A percentile compares a stretch with the other conserved stretches of the same genome.
Evolutionary conservation across 2,797 vertebrate species (phyloP).

Genomic region (Nyctalus aviator): DNA sequence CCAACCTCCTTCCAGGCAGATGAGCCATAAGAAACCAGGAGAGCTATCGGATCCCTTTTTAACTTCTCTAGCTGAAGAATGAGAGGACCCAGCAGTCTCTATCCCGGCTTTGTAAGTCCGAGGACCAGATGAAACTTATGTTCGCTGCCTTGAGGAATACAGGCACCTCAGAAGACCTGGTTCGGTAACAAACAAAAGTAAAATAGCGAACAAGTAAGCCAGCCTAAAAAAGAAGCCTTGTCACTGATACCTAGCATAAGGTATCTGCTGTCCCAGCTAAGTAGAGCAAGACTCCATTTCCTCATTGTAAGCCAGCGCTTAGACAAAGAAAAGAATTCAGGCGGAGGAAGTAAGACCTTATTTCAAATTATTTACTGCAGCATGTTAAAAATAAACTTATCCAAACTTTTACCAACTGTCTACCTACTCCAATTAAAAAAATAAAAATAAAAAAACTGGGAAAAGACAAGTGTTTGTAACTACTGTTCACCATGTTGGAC

Average conservation of each 20-base stretch:
- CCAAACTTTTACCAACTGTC: background rate
- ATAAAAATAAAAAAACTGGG: background rate
- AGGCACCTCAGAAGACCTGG: slow-evolving; percentile 33
- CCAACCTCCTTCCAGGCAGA: slow-evolving; percentile 53
- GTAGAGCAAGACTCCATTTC: slow-evolving; percentile 68
- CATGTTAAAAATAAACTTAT: slow-evolving; percentile 36
- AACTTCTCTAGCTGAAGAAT: slow-evolving; percentile 54
- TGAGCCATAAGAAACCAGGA: slow-evolving; percentile 62
- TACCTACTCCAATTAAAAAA: background rate
- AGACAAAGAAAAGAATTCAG: slow-evolving; percentile 36
- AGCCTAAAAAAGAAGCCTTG: slow-evolving; percentile 52
- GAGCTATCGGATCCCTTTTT: slow-evolving; percentile 47
- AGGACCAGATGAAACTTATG: slow-evolving; percentile 30
- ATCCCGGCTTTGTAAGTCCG: slow-evolving; percentile 60
- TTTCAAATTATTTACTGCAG: slow-evolving; percentile 8
- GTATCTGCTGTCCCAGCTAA: slow-evolving; percentile 68
- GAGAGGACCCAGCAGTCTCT: background rate
- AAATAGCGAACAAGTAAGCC: slow-evolving; percentile 56
- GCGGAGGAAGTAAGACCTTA: background rate
- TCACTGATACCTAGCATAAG: slow-evolving; percentile 70
- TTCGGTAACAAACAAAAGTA: slow-evolving; percentile 54
- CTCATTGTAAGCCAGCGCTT: slow-evolving; percentile 32
- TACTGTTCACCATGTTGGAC: background rate
- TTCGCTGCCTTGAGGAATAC: slow-evolving; percentile 49
- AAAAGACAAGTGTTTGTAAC: slow-evolving; percentile 46